phyloP scores from a whole-genome alignment of 2,888 invertebrate species.

The Tetanocera ferruginea region DNA sequence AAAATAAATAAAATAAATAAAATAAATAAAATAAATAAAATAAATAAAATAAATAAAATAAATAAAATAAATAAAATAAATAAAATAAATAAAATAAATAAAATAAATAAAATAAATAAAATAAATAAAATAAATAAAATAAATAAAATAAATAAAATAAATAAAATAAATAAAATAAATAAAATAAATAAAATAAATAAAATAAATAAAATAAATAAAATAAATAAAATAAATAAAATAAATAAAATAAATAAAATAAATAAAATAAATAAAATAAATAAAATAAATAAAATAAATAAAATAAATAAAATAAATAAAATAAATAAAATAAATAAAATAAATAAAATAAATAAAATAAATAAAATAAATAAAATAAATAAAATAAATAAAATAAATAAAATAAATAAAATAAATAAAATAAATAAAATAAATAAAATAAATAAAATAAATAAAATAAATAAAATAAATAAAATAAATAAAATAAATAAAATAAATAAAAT shows the following conservation, averaged over 20 bases:
- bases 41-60: background rate
- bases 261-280: background rate
- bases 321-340: background rate
- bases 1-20: no score
- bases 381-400: background rate
- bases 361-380: background rate
- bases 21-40: background rate
- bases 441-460: background rate
- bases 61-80: background rate
- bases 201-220: background rate
- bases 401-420: background rate
- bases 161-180: background rate
- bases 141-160: background rate
- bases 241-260: background rate
- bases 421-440: background rate
- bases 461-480: background rate
- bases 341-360: background rate
- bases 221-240: background rate
- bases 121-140: background rate
- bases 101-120: background rate
- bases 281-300: background rate
- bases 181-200: background rate
- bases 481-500: background rate
- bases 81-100: background rate
- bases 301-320: background rate